A percentile compares a stretch with the other conserved stretches of the same genome.
Evolutionary conservation across 2,888 invertebrate genomes (phyloP).

Genomic region (Hydrotaea diabolus): DNA sequence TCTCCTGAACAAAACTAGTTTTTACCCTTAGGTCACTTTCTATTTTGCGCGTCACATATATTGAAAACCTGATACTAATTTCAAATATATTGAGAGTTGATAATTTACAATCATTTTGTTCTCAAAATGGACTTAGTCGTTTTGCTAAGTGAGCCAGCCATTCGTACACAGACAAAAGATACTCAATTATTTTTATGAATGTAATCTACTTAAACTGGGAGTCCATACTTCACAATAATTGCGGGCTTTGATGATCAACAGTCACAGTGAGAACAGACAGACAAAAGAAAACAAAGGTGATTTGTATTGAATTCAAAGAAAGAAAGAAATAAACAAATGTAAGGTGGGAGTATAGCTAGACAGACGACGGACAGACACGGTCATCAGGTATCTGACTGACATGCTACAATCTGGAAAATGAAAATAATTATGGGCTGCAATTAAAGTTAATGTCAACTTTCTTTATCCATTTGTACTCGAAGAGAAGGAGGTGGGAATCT

Average conservation of each 20-base stretch:
- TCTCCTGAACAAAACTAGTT: no score
- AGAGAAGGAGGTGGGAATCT: not conserved
- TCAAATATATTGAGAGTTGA: no score
- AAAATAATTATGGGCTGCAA: not conserved
- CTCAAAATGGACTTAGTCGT: no score
- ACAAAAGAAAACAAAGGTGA: not conserved
- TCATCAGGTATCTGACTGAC: not conserved
- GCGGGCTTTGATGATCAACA: constrained; percentile 5
- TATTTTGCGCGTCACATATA: no score
- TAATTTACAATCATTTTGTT: no score
- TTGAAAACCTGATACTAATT: no score
- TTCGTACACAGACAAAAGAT: no score
- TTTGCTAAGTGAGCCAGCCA: no score
- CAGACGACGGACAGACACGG: not conserved
- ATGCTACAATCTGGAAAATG: not conserved
- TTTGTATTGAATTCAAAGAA: not conserved
- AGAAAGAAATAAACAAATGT: not conserved
- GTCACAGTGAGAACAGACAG: not conserved
- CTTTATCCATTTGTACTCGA: constrained; percentile 15
- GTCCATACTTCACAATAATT: constrained; percentile 5
- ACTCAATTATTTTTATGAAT: no score
- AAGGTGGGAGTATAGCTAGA: not conserved
- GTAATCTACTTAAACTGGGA: not conserved
- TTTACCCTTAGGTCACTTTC: no score
- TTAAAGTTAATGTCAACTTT: constrained; percentile 28